A percentile compares a stretch with the other conserved stretches of the same genome.
Conservation (phyloP, 2,888 invertebrate genomes). For the Argynnis bischoffii region DNA sequence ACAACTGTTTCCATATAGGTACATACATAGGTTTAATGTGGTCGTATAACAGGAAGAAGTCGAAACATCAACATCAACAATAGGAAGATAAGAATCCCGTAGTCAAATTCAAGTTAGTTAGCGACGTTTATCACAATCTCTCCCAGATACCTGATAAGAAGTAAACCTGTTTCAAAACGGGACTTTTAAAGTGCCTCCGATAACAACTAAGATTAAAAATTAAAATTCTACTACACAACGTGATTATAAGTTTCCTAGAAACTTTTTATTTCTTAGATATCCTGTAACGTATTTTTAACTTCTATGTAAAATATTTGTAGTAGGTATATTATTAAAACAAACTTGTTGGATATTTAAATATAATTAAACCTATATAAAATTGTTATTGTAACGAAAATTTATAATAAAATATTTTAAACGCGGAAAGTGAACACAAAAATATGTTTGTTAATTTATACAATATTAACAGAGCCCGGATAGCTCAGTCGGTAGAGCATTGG, state of each 20-base stretch:
- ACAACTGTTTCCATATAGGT: too few species aligned
- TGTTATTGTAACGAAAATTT: too few species aligned
- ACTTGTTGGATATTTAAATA: too few species aligned
- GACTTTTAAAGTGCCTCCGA: constrained; percentile 34
- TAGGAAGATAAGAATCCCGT: not conserved
- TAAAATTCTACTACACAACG: constrained; percentile 7
- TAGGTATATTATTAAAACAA: not conserved
- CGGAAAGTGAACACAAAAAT: not conserved
- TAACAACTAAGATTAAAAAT: constrained; percentile 9
- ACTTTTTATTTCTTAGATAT: not conserved
- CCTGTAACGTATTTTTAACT: not conserved
- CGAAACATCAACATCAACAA: too few species aligned
- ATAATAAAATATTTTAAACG: too few species aligned
- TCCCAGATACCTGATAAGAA: constrained; percentile 43
- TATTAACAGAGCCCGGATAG: constrained; percentile 70
- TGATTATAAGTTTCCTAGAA: constrained; percentile 15
- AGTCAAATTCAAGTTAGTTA: not conserved
- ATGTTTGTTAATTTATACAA: constrained; percentile 38
- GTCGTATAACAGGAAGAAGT: too few species aligned
- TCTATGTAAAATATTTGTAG: not conserved
- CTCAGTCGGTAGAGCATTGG: constrained; percentile 83
- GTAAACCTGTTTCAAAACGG: constrained; percentile 41
- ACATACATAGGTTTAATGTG: too few species aligned
- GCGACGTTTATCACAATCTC: constrained; percentile 22
- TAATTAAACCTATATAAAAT: too few species aligned